Evolutionary conservation across 2,113 vertebrate genomes (phyloP).

Genomic region (Crotalus tigris): DNA sequence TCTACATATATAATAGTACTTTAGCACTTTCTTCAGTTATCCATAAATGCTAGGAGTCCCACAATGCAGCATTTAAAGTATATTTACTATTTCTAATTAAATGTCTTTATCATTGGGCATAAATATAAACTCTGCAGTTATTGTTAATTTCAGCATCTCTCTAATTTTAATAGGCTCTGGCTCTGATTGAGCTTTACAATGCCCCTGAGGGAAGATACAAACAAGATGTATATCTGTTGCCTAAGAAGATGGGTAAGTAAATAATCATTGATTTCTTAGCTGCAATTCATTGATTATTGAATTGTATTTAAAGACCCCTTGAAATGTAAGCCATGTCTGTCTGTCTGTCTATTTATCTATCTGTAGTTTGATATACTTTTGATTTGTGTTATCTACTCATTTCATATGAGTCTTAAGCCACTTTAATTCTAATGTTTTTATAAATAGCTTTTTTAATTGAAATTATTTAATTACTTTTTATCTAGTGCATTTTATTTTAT

Average conservation of each 20-base stretch:
- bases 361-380: not conserved
- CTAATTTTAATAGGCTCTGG: conserved; percentile 80
- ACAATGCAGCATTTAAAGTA: not conserved
- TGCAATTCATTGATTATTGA: not conserved
- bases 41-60: not conserved
- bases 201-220: conserved; percentile 96
- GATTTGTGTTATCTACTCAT: not conserved
- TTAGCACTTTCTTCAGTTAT: not conserved
- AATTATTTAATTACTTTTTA: not conserved
- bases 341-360: not conserved
- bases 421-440: not conserved
- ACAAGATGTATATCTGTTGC: conserved; percentile 96
- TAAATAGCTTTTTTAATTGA: not conserved
- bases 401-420: not conserved
- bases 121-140: not conserved
- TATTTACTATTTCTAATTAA: not conserved
- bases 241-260: conserved; percentile 95
- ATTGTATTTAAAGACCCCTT: not conserved
- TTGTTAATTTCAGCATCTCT: not conserved
- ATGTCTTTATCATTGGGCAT: not conserved
- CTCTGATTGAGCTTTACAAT: conserved; percentile 94
- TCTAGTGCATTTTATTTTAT: not conserved
- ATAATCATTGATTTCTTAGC: not conserved
- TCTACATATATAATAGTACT: not conserved
- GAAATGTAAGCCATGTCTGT: not conserved